phyloP scores from a whole-genome alignment of 2,113 vertebrate species.

The Heloderma charlesbogerti region DNA sequence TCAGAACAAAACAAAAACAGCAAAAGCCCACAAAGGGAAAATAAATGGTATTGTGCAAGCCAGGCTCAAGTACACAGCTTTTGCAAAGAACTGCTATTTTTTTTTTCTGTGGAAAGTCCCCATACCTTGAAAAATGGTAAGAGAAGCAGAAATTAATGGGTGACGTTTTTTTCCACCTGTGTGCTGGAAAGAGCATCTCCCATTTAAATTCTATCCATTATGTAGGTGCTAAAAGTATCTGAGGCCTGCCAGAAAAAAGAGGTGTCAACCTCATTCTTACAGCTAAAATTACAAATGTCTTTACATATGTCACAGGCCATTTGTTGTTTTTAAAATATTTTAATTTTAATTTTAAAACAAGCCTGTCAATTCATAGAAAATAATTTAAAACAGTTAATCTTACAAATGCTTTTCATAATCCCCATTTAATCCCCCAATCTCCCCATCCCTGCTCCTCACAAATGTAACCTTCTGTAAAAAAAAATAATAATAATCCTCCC shows the following conservation, averaged over 20 bases:
- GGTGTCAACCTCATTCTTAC: not conserved
- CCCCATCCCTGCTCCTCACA: not conserved
- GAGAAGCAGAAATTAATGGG: not conserved
- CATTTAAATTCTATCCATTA: not conserved
- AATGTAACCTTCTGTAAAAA: not conserved
- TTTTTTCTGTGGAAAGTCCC: no score
- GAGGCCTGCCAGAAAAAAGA: not conserved
- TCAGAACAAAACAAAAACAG: not conserved
- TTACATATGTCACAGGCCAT: not conserved
- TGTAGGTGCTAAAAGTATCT: not conserved
- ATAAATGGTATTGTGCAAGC: no score
- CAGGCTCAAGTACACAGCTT: not conserved
- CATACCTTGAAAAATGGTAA: not conserved
- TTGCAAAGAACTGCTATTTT: not conserved
- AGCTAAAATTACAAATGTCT: conserved; percentile 3
- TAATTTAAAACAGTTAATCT: not conserved
- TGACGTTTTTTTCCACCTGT: not conserved
- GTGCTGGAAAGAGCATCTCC: not conserved
- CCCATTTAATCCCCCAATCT: not conserved
- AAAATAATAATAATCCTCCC: no score
- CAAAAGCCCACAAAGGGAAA: not conserved
- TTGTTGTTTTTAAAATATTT: not conserved
- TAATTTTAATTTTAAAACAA: not conserved
- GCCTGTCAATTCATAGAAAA: not conserved
- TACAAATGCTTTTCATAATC: not conserved